These are phyloP conservation scores for Ormyrus pomaceus DNA, from an alignment of 2,888 invertebrate species.

Conservation along the genomic window DNA sequence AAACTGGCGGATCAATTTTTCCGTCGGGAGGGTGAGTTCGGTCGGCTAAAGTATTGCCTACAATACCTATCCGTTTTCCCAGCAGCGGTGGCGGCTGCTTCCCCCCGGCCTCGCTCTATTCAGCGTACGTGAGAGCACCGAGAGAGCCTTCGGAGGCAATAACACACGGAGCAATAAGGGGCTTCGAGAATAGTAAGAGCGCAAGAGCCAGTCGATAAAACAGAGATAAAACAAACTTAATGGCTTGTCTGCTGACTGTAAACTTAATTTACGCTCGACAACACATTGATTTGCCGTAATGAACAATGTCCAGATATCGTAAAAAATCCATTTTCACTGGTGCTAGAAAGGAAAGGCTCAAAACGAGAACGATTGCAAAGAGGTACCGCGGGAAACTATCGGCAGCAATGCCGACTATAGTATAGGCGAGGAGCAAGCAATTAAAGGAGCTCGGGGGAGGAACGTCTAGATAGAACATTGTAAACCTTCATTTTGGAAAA, in stretches of 20 bases:
- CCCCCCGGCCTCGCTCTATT: neutral
- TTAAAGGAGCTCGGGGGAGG: constrained; percentile 65
- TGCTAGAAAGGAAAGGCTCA: neutral
- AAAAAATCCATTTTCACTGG: neutral
- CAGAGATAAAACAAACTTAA: constrained; percentile 5
- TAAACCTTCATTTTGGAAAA: too few species aligned
- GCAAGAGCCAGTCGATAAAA: neutral
- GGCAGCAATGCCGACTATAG: neutral
- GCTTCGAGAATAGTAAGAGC: constrained; percentile 40
- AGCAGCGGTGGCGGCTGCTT: neutral
- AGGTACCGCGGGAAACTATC: constrained; percentile 44
- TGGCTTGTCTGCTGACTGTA: too few species aligned
- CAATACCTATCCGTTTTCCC: constrained; percentile 39
- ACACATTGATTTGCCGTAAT: neutral
- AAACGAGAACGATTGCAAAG: constrained; percentile 35
- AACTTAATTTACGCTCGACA: too few species aligned
- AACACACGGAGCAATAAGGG: constrained; percentile 25
- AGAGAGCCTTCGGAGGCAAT: constrained; percentile 20
- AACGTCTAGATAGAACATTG: constrained; percentile 62
- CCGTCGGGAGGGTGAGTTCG: neutral
- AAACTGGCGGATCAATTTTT: too few species aligned
- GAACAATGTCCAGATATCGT: neutral
- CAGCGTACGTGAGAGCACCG: neutral
- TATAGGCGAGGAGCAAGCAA: constrained; percentile 34
- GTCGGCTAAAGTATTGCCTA: constrained; percentile 13